phyloP scores from a whole-genome alignment of 2,113 vertebrate genomes.

The Phrynocephalus versicolor region DNA sequence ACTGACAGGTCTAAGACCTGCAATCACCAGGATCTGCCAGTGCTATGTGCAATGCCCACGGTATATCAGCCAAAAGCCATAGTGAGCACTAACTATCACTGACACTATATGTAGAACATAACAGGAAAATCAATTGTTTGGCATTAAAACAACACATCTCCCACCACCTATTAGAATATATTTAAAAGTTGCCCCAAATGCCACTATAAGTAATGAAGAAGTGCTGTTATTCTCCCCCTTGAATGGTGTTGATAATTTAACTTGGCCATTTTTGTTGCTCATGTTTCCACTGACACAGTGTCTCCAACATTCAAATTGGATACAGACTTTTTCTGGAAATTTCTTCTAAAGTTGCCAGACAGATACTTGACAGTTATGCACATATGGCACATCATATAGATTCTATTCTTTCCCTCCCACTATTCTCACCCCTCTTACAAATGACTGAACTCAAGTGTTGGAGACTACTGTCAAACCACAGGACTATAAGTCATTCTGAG shows the following conservation, averaged over 20 bases:
- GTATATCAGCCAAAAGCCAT: too few relatives aligned
- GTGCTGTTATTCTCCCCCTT: neutral
- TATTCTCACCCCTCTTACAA: neutral
- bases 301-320: neutral
- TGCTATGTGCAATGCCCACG: too few relatives aligned
- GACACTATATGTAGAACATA: neutral
- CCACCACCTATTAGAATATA: slow-evolving; percentile 16
- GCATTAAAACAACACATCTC: slow-evolving; percentile 11
- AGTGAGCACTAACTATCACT: too few relatives aligned
- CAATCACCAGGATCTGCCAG: too few relatives aligned
- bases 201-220: neutral
- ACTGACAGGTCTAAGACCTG: too few relatives aligned
- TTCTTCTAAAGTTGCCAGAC: slow-evolving; percentile 18
- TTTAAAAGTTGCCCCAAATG: neutral
- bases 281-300: neutral
- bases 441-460: accelerated
- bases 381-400: slow-evolving; percentile 26
- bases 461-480: neutral
- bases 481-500: slow-evolving; percentile 8
- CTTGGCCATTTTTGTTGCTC: neutral
- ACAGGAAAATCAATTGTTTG: neutral
- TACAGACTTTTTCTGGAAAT: slow-evolving; percentile 12
- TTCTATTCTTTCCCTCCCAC: neutral
- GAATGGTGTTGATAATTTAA: neutral
- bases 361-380: neutral